Evolutionary conservation across 2,888 invertebrate genomes (phyloP).

Genomic region (Eristalinus sepulchralis): DNA sequence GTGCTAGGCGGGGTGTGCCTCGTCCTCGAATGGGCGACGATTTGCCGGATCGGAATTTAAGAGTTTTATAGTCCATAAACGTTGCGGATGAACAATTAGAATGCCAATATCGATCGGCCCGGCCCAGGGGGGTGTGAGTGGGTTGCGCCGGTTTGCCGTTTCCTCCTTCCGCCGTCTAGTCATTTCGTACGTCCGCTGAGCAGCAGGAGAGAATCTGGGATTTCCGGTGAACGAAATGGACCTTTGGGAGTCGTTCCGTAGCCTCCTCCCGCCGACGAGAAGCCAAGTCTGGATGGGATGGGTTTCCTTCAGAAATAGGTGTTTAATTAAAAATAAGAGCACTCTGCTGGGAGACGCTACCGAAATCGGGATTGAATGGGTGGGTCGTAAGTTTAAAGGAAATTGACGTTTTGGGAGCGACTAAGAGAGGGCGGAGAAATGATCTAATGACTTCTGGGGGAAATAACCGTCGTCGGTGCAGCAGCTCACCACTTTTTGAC

Average conservation of each 20-base stretch:
- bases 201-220: neutral
- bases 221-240: neutral
- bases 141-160: no score
- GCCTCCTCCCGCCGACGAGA: neutral
- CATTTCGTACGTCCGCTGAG: neutral
- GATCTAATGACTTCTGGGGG: neutral
- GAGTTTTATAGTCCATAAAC: constrained; percentile 42
- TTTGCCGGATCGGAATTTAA: constrained; percentile 32
- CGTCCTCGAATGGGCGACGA: constrained; percentile 4
- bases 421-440: neutral
- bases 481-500: neutral
- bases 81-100: constrained; percentile 56
- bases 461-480: neutral
- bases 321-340: neutral
- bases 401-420: no score
- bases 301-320: neutral
- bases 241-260: neutral
- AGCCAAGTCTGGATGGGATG: neutral
- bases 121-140: neutral
- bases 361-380: neutral
- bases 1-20: constrained; percentile 7
- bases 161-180: no score
- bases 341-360: neutral
- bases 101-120: constrained; percentile 30
- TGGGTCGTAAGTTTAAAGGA: neutral